Evolutionary conservation across 2,888 invertebrate species (phyloP).

Genomic region (Thereva unica): DNA sequence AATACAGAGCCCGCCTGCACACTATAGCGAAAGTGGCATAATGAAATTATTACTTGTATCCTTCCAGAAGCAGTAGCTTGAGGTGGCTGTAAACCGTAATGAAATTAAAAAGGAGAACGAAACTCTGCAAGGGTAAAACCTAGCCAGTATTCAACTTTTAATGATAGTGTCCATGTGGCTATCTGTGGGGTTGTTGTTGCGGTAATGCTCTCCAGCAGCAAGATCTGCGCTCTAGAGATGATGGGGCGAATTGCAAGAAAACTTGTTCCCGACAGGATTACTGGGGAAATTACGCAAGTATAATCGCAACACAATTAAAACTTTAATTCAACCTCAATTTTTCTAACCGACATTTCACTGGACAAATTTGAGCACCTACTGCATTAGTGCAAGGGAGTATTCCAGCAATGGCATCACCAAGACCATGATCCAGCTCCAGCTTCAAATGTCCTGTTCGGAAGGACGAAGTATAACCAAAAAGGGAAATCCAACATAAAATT

Average conservation of each 20-base stretch:
- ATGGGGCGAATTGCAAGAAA: conserved; percentile 8
- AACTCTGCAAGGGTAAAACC: background rate
- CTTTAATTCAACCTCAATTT: conserved; percentile 33
- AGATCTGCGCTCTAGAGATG: background rate
- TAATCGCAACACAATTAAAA: conserved; percentile 34
- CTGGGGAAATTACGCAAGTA: conserved; percentile 24
- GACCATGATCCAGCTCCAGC: no score
- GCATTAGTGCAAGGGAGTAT: no score
- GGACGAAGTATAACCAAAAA: no score
- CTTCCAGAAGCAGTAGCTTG: no score
- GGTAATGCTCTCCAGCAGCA: background rate
- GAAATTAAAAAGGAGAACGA: no score
- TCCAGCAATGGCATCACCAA: no score
- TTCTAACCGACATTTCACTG: conserved; percentile 7
- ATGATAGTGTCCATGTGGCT: conserved; percentile 32
- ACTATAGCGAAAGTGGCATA: no score
- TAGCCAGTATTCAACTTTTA: conserved; percentile 27
- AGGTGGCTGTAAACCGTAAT: no score
- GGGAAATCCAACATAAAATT: conserved; percentile 1
- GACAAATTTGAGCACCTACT: background rate
- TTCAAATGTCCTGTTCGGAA: no score
- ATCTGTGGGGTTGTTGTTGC: background rate
- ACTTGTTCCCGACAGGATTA: conserved; percentile 17
- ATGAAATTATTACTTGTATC: no score
- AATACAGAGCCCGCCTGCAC: no score